A percentile compares a stretch with the other conserved stretches of the same genome.
These are phyloP conservation scores for Coturnix japonica DNA, from an alignment of 2,113 vertebrate genomes.

Conservation along the genomic window DNA sequence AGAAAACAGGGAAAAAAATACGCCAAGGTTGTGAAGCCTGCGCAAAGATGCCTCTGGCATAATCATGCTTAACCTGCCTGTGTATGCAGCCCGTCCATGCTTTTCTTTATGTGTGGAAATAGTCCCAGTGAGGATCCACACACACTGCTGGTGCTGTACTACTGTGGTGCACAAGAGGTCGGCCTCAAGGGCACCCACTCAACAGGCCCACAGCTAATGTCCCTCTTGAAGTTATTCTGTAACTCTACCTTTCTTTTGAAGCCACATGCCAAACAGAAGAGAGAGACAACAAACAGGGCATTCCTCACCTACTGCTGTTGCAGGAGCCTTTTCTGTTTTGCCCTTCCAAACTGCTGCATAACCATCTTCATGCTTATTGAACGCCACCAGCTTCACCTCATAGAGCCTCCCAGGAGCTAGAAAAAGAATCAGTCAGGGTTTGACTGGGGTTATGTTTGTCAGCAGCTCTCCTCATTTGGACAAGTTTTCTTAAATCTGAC, in stretches of 20 bases:
- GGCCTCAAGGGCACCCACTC: not conserved
- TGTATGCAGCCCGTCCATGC: fast-evolving
- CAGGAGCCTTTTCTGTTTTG: conserved; percentile 86
- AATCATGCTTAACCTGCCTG: not conserved
- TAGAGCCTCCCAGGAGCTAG: conserved; percentile 90
- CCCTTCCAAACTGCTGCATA: conserved; percentile 94
- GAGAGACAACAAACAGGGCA: not conserved
- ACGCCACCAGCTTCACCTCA: conserved; percentile 92
- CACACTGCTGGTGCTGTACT: not conserved
- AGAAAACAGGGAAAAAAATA: not conserved
- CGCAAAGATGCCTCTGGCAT: fast-evolving
- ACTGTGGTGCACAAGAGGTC: not conserved
- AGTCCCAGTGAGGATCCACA: not conserved
- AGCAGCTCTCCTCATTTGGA: not conserved
- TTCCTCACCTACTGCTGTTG: conserved; percentile 70
- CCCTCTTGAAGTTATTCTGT: not conserved
- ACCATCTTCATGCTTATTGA: conserved; percentile 91
- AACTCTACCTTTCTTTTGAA: not conserved
- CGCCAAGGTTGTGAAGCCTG: not conserved
- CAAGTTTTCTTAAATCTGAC: not conserved
- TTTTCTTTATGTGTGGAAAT: not conserved
- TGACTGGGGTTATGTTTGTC: not conserved
- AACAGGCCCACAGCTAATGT: not conserved
- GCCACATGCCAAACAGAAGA: not conserved
- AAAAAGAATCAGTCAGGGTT: conserved; percentile 32